Evolutionary conservation across 2,113 vertebrate genomes (phyloP).

Genomic region (Datnioides undecimradiatus): DNA sequence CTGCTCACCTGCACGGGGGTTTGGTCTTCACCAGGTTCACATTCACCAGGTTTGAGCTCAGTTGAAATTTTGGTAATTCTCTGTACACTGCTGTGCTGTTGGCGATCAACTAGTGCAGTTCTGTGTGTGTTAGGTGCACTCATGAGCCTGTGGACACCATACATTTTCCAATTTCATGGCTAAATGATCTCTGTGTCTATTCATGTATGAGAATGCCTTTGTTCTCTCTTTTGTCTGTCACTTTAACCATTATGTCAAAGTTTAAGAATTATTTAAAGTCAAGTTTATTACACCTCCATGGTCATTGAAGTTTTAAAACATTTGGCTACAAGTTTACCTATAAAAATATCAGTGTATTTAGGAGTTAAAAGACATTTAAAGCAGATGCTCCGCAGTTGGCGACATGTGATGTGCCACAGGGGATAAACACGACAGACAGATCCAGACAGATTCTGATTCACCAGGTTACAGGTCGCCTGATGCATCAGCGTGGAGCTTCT

Average conservation of each 20-base stretch:
- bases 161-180: background rate
- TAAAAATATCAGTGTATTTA: too few relatives aligned
- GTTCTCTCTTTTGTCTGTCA: background rate
- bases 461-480: conserved; percentile 5
- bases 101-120: background rate
- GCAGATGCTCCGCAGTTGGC: background rate
- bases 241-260: background rate
- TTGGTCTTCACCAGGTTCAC: too few relatives aligned
- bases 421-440: background rate
- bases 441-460: background rate
- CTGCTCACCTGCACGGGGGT: background rate
- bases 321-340: background rate
- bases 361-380: background rate
- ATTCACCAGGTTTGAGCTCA: too few relatives aligned
- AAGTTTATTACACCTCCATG: background rate
- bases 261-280: background rate
- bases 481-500: too few relatives aligned
- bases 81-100: background rate
- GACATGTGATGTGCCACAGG: background rate
- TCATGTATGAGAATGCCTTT: background rate
- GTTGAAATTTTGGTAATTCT: background rate
- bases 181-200: background rate
- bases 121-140: background rate
- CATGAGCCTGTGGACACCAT: background rate
- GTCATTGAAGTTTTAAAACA: background rate